Base-by-base conservation (phyloP, 1,140 invertebrate species). In the Eriosoma lanigerum region DNA sequence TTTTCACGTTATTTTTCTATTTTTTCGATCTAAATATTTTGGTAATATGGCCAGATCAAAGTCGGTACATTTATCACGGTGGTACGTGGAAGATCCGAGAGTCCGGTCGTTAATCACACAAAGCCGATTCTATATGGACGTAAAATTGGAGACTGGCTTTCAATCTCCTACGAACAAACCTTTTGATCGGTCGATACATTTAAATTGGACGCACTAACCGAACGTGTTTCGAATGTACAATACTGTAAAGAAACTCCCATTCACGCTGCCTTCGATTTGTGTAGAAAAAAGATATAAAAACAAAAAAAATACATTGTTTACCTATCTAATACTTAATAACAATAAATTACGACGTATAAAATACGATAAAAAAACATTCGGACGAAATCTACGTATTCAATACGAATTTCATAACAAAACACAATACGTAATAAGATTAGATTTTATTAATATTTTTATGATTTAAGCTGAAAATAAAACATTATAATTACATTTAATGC, bases 61-160 rank as follows among this genome's bases (percentile, higher is more conserved):
- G 13, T 73, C 12, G n/a, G 32, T 32, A 73, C 70, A 73, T 73
- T 54, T 54, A 73, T 73, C 70, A 54, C 26, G 13, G 26, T 15
- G 19, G 32, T 17, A 72, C 17, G 26, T 12, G n/a, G 50, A 21
- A 54, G 46, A 73, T 54, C 52, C 19, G 26, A 54, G 9, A 19
- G 70, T 32, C 70, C 19, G 70, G 52, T 73, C 70, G 70, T 73
- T 54, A 73, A 73, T 73, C 48, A 73, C 70, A 56, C 52, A 73
- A 52, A 32, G 70, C 29, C 70, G n/a, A 73, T 38, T 38, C 32
- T 15, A 15, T 48, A 26, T 70, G 10, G 46, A 29, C 26, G 32
- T 32, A 52, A 73, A 52, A 73, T 73, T 54, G 70, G 48, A 73
- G 26, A 73, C 19, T n/a, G 52, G 17, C 29, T 73, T 52, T 73